Evolutionary conservation across 1,140 invertebrate species (phyloP).

Genomic region (Oncopeltus fasciatus): DNA sequence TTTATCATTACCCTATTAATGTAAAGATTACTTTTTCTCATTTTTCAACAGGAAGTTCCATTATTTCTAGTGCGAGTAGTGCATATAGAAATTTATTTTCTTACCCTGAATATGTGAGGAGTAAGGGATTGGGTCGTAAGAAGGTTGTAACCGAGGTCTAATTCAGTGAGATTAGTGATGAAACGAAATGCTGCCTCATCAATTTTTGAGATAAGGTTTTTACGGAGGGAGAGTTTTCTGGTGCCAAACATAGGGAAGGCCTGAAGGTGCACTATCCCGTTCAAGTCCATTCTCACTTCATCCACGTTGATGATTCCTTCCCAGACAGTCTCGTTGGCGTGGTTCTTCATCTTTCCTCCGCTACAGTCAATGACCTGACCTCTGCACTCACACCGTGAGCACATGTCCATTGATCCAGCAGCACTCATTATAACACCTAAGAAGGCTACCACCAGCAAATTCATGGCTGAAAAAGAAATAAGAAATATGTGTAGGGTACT

Average conservation of each 20-base stretch:
- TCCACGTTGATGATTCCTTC: neutral
- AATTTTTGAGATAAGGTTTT: slow-evolving; percentile 41
- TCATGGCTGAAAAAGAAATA: no score
- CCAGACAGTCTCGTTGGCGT: neutral
- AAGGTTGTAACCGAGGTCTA: slow-evolving; percentile 53
- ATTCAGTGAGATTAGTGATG: slow-evolving; percentile 39
- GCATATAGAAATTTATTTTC: no score
- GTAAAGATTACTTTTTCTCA: no score
- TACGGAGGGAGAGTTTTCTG: slow-evolving; percentile 25
- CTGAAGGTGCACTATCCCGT: neutral
- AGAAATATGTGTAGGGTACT: no score
- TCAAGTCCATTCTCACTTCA: neutral
- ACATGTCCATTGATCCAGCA: neutral
- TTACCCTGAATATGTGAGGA: slow-evolving; percentile 49
- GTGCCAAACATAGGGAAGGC: neutral
- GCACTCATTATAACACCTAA: no score
- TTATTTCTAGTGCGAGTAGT: no score
- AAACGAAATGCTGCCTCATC: slow-evolving; percentile 42
- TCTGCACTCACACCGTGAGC: neutral
- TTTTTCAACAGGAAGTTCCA: no score
- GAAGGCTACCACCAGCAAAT: no score
- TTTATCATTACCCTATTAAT: no score
- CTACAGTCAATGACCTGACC: neutral
- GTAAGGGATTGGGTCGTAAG: slow-evolving; percentile 37
- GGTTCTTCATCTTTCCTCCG: neutral